phyloP scores from a whole-genome alignment of 2,113 vertebrate species.

The Pica pica region DNA sequence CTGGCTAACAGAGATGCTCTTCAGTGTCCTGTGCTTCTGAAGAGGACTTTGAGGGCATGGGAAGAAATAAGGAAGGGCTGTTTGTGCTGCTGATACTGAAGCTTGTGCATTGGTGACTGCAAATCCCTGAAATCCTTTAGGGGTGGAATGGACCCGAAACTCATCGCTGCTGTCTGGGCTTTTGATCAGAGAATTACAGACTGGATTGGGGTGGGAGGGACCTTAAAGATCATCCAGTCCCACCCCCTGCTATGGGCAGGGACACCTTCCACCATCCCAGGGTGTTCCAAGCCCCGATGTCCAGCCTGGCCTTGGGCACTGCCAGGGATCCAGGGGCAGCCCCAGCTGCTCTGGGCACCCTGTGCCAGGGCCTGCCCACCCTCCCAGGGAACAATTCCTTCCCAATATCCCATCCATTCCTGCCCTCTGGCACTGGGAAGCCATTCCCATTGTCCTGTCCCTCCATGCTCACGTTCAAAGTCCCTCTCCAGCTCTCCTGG shows the following conservation, averaged over 20 bases:
- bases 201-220: background rate
- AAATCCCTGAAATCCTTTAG: background rate
- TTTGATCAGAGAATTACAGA: background rate
- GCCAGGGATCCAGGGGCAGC: background rate
- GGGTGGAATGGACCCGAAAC: accelerated
- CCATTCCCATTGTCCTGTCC: background rate
- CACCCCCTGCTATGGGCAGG: background rate
- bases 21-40: background rate
- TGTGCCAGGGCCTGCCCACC: background rate
- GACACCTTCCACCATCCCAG: background rate
- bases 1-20: background rate
- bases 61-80: background rate
- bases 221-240: accelerated
- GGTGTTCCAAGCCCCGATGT: background rate
- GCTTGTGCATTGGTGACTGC: background rate
- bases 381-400: accelerated
- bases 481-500: background rate
- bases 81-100: background rate
- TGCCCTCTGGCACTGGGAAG: background rate
- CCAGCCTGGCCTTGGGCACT: background rate
- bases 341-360: background rate
- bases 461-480: accelerated
- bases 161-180: accelerated
- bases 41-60: background rate
- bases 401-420: accelerated